Percentiles rank a stretch among this genome's conserved stretches.
Conservation (phyloP, 2,113 vertebrate genomes). For the Ammodytes dubius region DNA sequence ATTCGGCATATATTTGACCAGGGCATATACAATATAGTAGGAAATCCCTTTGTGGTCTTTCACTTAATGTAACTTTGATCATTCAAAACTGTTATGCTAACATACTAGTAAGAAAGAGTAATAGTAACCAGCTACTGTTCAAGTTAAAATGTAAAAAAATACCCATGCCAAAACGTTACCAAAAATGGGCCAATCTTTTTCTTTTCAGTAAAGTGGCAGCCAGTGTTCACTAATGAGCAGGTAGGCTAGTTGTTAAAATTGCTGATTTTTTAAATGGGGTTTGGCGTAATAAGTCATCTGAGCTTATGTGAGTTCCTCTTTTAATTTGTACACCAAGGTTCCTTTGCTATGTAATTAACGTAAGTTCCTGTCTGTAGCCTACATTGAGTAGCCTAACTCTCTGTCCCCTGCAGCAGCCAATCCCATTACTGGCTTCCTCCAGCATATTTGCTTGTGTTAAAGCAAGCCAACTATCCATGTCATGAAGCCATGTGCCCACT, state of each 20-base stretch:
- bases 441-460: background rate
- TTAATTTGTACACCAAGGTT: no score
- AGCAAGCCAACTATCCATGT: background rate
- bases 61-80: background rate
- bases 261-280: background rate
- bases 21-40: background rate
- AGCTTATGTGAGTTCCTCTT: background rate
- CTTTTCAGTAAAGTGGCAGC: background rate
- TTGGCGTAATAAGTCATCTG: background rate
- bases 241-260: background rate
- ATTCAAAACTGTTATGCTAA: background rate
- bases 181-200: background rate
- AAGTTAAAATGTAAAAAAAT: no score
- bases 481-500: background rate
- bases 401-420: background rate
- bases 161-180: no score
- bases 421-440: slow-evolving; percentile 3
- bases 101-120: background rate
- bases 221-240: background rate
- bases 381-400: no score
- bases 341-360: background rate
- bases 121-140: background rate
- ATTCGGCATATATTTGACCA: background rate
- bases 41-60: background rate
- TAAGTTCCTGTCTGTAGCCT: background rate